These are phyloP conservation scores for Bembecia ichneumoniformis DNA, from an alignment of 2,888 invertebrate species.

Conservation along the genomic window DNA sequence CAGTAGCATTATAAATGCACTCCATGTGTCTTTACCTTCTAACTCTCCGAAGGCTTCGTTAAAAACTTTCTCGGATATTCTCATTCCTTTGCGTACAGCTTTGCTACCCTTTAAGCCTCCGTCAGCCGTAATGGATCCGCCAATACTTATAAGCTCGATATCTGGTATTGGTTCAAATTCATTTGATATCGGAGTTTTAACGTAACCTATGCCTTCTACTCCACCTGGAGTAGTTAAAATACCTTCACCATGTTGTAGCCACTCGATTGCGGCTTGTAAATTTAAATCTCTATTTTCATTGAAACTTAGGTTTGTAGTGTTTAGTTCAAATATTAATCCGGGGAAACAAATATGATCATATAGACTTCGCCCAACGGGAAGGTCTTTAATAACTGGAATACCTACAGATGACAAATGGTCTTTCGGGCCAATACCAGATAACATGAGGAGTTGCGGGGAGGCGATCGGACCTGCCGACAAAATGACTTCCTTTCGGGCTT, in stretches of 20 bases:
- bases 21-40: constrained; percentile 60
- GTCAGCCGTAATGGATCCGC: constrained; percentile 53
- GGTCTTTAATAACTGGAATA: constrained; percentile 70
- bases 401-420: constrained; percentile 65
- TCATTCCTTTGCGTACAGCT: constrained; percentile 51
- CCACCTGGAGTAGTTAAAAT: constrained; percentile 69
- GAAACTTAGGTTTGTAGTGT: constrained; percentile 33
- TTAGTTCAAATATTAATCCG: constrained; percentile 77
- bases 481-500: constrained; percentile 78
- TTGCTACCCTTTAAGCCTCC: constrained; percentile 47
- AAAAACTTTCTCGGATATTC: constrained; percentile 52
- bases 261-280: constrained; percentile 26
- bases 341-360: constrained; percentile 76
- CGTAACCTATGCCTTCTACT: constrained; percentile 76
- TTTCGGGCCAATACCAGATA: constrained; percentile 79
- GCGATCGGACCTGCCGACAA: constrained; percentile 84
- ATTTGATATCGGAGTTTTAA: constrained; percentile 70
- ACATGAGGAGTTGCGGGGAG: constrained; percentile 85
- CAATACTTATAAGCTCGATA: constrained; percentile 78
- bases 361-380: constrained; percentile 76
- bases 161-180: constrained; percentile 74
- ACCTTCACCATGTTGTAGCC: constrained; percentile 46
- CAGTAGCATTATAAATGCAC: constrained; percentile 75
- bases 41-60: constrained; percentile 52
- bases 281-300: constrained; percentile 30